Percentiles rank a stretch among this genome's conserved stretches.
phyloP scores from a whole-genome alignment of 2,888 invertebrate genomes.

The Mesopsocus fuscifrons region DNA sequence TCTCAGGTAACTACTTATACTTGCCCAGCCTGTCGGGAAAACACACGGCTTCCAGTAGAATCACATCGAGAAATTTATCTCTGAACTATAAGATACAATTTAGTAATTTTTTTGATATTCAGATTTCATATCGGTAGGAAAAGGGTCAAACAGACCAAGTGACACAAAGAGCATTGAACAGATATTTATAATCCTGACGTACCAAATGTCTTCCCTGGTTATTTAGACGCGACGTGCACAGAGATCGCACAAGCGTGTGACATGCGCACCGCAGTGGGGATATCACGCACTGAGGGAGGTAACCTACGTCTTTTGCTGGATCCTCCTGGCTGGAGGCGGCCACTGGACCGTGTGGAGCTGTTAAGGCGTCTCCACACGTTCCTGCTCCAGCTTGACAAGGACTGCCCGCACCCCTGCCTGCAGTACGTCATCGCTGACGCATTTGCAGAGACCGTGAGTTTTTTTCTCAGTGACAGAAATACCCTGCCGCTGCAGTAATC shows the following conservation, averaged over 20 bases:
- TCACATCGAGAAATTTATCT: too few relatives aligned
- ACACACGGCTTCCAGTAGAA: too few relatives aligned
- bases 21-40: too few relatives aligned
- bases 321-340: slow-evolving; percentile 30
- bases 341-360: slow-evolving; percentile 21
- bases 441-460: slow-evolving; percentile 22
- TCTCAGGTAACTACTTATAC: slow-evolving; percentile 29
- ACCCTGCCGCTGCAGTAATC: neutral
- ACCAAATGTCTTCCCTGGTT: too few relatives aligned
- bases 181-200: too few relatives aligned
- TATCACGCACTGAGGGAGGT: slow-evolving; percentile 50
- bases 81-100: too few relatives aligned
- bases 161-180: too few relatives aligned
- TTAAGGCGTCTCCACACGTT: slow-evolving; percentile 26
- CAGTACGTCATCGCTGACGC: slow-evolving; percentile 27
- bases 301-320: slow-evolving; percentile 57
- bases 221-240: too few relatives aligned
- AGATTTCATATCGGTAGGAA: too few relatives aligned
- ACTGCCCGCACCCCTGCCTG: slow-evolving; percentile 28
- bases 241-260: slow-evolving; percentile 66
- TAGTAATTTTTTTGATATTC: too few relatives aligned
- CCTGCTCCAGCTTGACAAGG: slow-evolving; percentile 25
- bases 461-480: slow-evolving; percentile 2
- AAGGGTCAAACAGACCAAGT: too few relatives aligned
- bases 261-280: slow-evolving; percentile 50